These are phyloP conservation scores for Gallinago media DNA, from an alignment of 2,113 vertebrate species.

Conservation along the genomic window DNA sequence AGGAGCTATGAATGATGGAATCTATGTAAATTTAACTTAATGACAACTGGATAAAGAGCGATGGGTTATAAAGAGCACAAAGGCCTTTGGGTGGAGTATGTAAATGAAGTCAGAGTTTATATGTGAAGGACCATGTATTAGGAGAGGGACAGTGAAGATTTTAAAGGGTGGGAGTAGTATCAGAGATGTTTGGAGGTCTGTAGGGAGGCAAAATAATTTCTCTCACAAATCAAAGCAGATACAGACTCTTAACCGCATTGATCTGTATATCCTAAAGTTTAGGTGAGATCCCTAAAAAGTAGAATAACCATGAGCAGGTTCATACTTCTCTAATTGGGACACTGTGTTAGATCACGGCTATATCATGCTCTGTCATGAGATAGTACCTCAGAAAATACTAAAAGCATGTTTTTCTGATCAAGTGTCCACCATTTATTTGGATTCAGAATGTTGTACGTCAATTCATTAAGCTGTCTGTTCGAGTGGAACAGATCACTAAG, in stretches of 20 bases:
- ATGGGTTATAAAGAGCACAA: background rate
- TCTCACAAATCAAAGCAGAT: background rate
- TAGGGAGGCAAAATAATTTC: background rate
- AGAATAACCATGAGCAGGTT: background rate
- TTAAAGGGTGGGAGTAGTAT: background rate
- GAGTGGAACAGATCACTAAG: background rate
- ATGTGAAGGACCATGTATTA: background rate
- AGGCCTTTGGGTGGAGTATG: background rate
- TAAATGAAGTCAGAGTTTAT: background rate
- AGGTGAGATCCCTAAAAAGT: background rate
- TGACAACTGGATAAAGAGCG: background rate
- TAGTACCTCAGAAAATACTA: background rate
- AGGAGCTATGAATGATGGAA: constrained; percentile 35
- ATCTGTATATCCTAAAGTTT: background rate
- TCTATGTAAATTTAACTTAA: constrained; percentile 1
- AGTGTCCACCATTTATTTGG: background rate
- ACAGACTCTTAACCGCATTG: background rate
- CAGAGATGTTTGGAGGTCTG: background rate
- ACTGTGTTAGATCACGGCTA: background rate
- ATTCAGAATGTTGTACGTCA: background rate
- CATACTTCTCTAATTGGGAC: background rate
- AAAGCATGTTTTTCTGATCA: background rate
- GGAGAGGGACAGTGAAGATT: background rate
- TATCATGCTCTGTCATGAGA: background rate
- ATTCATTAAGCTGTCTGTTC: background rate